Conservation (phyloP, 2,113 vertebrate genomes). For the Propithecus coquereli region DNA sequence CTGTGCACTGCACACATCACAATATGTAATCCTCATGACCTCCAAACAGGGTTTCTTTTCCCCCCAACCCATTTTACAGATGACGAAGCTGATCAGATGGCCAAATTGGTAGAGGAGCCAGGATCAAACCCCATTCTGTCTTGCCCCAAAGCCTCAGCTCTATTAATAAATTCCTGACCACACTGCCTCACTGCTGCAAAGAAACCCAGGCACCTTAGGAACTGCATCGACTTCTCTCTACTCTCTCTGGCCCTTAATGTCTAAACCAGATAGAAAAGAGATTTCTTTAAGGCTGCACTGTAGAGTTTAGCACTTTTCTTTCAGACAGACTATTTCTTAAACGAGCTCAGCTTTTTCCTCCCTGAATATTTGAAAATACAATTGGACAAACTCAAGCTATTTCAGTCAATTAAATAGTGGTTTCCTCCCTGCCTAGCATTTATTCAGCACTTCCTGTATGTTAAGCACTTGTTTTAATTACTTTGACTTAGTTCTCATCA, state of each 20-base stretch:
- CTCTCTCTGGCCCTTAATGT: neutral
- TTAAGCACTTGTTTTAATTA: neutral
- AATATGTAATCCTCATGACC: neutral
- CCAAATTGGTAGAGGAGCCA: neutral
- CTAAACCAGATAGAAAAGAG: neutral
- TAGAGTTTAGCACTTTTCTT: constrained; percentile 15
- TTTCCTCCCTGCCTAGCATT: neutral
- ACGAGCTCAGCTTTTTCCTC: neutral
- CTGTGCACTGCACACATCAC: too few species aligned
- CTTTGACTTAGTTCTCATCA: neutral
- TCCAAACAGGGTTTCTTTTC: neutral
- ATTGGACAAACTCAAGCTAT: neutral
- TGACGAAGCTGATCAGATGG: neutral
- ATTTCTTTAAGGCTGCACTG: neutral
- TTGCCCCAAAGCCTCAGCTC: neutral
- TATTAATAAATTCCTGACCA: neutral
- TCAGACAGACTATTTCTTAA: neutral
- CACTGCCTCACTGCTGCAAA: neutral
- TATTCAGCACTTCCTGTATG: neutral
- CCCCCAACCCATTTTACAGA: neutral
- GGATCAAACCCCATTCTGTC: neutral
- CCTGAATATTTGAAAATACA: constrained; percentile 10
- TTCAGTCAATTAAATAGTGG: neutral
- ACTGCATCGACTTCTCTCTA: neutral
- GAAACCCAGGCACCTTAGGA: neutral